A percentile compares a stretch with the other conserved stretches of the same genome.
These are phyloP conservation scores for Sminthurinus aureus DNA, from an alignment of 2,888 invertebrate species.

Conservation along the genomic window DNA sequence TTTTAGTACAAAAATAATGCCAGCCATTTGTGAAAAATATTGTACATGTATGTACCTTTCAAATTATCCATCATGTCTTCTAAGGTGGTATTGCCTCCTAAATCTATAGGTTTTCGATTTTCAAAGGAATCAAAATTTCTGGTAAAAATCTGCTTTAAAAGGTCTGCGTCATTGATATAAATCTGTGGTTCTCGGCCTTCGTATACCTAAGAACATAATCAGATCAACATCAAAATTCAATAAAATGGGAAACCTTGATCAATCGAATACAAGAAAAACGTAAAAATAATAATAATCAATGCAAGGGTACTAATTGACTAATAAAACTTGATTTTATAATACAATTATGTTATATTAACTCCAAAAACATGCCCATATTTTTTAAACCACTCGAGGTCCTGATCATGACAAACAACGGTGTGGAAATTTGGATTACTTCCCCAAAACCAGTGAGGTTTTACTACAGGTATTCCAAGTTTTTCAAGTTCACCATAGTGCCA, in stretches of 20 bases:
- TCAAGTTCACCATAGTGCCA: constrained; percentile 42
- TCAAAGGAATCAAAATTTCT: constrained; percentile 18
- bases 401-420: constrained; percentile 22
- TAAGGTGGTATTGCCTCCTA: not conserved
- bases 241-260: no score
- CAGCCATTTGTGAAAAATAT: not conserved
- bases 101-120: not conserved
- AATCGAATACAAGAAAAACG: no score
- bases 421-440: constrained; percentile 42
- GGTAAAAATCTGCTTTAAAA: constrained; percentile 11
- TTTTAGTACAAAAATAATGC: no score
- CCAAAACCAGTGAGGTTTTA: constrained; percentile 40
- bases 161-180: constrained; percentile 42
- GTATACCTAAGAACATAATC: constrained; percentile 26
- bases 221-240: not conserved
- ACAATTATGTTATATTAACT: constrained; percentile 10
- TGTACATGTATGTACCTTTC: not conserved
- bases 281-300: no score
- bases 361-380: constrained; percentile 41
- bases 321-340: no score
- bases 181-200: constrained; percentile 38
- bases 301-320: no score
- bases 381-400: constrained; percentile 38
- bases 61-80: not conserved
- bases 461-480: constrained; percentile 45